Conservation (phyloP, 2,888 invertebrate species). For the Charanyca ferruginea region DNA sequence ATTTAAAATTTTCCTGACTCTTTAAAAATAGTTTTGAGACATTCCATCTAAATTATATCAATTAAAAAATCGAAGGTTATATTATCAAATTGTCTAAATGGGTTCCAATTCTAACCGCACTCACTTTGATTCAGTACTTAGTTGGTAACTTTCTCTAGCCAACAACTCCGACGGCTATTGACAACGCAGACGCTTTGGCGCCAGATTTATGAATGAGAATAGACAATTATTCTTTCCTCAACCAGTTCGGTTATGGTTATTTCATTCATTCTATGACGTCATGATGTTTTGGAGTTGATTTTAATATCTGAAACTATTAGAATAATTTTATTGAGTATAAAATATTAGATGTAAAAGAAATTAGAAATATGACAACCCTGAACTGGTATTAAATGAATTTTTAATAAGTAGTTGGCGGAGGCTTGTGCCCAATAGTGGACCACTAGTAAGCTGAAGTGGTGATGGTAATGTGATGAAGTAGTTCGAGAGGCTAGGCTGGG, state of each 20-base stretch:
- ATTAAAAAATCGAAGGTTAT: constrained; percentile 1
- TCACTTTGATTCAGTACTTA: constrained; percentile 61
- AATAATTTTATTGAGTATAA: neutral
- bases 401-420: too few relatives aligned
- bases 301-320: neutral
- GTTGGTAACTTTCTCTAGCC: constrained; percentile 71
- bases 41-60: neutral
- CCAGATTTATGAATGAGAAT: constrained; percentile 79
- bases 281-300: constrained; percentile 5
- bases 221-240: constrained; percentile 63
- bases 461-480: too few relatives aligned
- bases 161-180: constrained; percentile 52
- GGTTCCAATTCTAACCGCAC: constrained; percentile 10
- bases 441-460: too few relatives aligned
- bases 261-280: constrained; percentile 32
- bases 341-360: neutral
- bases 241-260: constrained; percentile 47
- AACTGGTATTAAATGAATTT: neutral
- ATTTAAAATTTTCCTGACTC: too few relatives aligned
- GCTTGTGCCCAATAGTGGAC: too few relatives aligned
- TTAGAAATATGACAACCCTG: neutral
- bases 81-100: constrained; percentile 3
- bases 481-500: too few relatives aligned
- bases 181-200: constrained; percentile 78
- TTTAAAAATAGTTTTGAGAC: too few relatives aligned